Conservation (phyloP, 2,113 vertebrate species). For the Dascyllus trimaculatus region DNA sequence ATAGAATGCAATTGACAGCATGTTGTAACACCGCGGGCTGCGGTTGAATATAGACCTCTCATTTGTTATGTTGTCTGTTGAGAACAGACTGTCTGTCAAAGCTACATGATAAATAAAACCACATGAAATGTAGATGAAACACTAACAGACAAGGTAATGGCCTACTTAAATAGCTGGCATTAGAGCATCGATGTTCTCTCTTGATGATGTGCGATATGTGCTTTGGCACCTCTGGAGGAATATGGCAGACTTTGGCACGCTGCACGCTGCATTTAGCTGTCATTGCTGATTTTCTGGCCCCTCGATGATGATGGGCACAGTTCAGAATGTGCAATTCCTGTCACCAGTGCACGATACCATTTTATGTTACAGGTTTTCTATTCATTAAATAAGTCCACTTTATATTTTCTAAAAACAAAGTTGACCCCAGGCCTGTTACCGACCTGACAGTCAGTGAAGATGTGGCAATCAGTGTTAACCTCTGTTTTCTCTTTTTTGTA, state of each 20-base stretch:
- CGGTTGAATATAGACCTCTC: constrained; percentile 32
- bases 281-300: constrained; percentile 71
- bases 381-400: constrained; percentile 45
- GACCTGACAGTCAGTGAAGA: constrained; percentile 40
- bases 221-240: constrained; percentile 62
- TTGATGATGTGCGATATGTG: constrained; percentile 45
- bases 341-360: constrained; percentile 42
- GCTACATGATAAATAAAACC: constrained; percentile 57
- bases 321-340: constrained; percentile 55
- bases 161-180: constrained; percentile 62
- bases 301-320: constrained; percentile 63
- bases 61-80: constrained; percentile 39
- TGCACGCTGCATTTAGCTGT: constrained; percentile 64
- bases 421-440: constrained; percentile 53
- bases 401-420: constrained; percentile 54
- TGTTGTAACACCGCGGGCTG: constrained; percentile 9
- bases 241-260: constrained; percentile 70
- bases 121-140: constrained; percentile 48
- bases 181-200: constrained; percentile 48
- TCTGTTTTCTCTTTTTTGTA: constrained; percentile 30
- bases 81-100: constrained; percentile 45
- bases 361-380: constrained; percentile 59
- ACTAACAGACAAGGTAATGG: constrained; percentile 56
- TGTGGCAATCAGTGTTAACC: constrained; percentile 34
- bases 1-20: constrained; percentile 32